Conservation (phyloP, 2,888 invertebrate genomes). For the Falcaria lacertinaria region DNA sequence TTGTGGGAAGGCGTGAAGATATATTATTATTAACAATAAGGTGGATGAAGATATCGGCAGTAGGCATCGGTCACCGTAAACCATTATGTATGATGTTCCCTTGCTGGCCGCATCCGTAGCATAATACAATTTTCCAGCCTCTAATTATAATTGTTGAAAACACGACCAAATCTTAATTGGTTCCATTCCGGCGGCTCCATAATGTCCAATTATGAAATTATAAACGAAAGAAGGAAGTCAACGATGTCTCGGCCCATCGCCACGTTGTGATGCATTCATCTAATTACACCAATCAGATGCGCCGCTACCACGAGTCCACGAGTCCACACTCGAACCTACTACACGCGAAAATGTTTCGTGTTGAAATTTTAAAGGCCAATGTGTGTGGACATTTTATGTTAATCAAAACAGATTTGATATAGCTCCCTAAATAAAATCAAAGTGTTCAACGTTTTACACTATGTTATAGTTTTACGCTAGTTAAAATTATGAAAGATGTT, state of each 20-base stretch:
- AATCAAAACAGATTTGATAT: too few species aligned
- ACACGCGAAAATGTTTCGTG: not conserved
- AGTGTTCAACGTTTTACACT: too few species aligned
- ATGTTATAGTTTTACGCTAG: too few species aligned
- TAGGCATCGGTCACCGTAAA: too few species aligned
- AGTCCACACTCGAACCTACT: not conserved
- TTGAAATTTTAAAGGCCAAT: not conserved
- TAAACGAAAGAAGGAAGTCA: conserved; percentile 33
- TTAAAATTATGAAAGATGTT: too few species aligned
- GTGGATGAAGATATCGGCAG: too few species aligned
- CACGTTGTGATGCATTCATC: conserved; percentile 33
- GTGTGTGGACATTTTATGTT: too few species aligned
- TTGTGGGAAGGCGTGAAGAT: too few species aligned
- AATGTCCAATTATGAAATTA: conserved; percentile 16
- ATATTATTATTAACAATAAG: too few species aligned
- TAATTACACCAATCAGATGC: conserved; percentile 34
- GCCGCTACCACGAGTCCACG: conserved; percentile 14
- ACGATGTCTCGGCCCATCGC: conserved; percentile 24
- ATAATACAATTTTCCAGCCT: not conserved
- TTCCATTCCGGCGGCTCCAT: not conserved
- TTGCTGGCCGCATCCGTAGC: too few species aligned
- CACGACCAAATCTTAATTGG: not conserved
- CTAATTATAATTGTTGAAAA: not conserved
- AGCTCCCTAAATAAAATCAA: too few species aligned
- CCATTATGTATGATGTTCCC: too few species aligned